phyloP scores from a whole-genome alignment of 1,140 invertebrate genomes.

The Aethina tumida region DNA sequence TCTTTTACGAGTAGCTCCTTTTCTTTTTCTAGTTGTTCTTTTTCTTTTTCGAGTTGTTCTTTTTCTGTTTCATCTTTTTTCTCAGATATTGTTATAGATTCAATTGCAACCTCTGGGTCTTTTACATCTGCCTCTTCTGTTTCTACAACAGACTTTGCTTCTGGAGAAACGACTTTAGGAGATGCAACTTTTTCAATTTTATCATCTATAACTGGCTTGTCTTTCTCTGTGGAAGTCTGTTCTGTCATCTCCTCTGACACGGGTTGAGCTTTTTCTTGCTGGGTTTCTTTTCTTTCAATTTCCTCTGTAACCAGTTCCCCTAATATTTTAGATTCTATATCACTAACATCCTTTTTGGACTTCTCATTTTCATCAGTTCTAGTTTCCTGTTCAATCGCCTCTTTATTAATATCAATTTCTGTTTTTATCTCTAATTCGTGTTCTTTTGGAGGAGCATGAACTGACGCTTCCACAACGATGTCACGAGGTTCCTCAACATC shows the following conservation, averaged over 20 bases:
- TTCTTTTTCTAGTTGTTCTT: conserved; percentile 2
- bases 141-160: conserved; percentile 5
- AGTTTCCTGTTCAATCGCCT: conserved; percentile 4
- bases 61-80: neutral
- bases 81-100: conserved; percentile 3
- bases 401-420: conserved; percentile 5
- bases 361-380: conserved; percentile 10
- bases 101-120: conserved; percentile 22
- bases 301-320: conserved; percentile 1
- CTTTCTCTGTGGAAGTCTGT: conserved; percentile 33
- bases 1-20: conserved; percentile 7
- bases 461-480: conserved; percentile 19
- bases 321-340: conserved; percentile 6
- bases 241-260: conserved; percentile 7
- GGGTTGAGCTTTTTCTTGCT: neutral
- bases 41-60: neutral
- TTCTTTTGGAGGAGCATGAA: conserved; percentile 22
- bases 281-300: conserved; percentile 4
- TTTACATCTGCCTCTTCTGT: conserved; percentile 5
- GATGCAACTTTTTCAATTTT: conserved; percentile 22
- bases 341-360: conserved; percentile 8
- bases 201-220: conserved; percentile 23
- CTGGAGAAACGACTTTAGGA: neutral
- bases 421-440: conserved; percentile 7
- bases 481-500: conserved; percentile 20